Evolutionary conservation across 2,888 invertebrate species (phyloP), one percentile per base, ranked within the genome.

Genomic region (Cephus pulcher): DNA sequence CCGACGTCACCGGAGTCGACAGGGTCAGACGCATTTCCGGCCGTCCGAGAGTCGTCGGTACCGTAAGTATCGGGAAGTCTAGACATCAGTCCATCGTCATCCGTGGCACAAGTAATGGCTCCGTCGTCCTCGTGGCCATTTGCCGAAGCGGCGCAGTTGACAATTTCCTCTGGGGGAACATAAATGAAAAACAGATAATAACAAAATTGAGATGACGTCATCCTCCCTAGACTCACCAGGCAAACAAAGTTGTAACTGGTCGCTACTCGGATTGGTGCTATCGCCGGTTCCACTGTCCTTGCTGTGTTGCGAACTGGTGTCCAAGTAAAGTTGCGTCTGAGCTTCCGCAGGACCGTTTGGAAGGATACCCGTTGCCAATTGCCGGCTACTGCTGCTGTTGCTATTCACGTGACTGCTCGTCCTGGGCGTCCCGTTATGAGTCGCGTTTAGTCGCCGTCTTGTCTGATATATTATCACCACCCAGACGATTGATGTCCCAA

Each of bases 401-500:
- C 92, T 92, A 89, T 90, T 91, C 89, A 93, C 92, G 82, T 92
- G 89, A 81, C 92, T 92, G 89, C 91, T 93, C 75, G 91, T 56
- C 23, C 56, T 23, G 23, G 40, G 40, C 23, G 40, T 23, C 15
- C 40, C 91, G 80, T 92, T 92, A 83, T 93, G 92, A 77, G 93
- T 91, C 81, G 93, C 92, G 74, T 93, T 93, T 91, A 94, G 93
- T 56, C 94, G 94, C 91, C 95, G 95, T 81, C 97, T 93, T 6
- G 97, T 96, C 89, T 96, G 96, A 91, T 97, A 97, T 86, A 97
- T 97, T 82, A 98, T 97, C 78, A 97, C 95, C 75, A 98, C 97
- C 98, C 98, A 98, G 76, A 97, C 95, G 30, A 97, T 94, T 1
- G 97, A 97, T 11, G 98, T 98, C n/a, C 96, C 95, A 30, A 98